phyloP scores from a whole-genome alignment of 2,797 vertebrate genomes.

The Ctenopoma kingsleyae region DNA sequence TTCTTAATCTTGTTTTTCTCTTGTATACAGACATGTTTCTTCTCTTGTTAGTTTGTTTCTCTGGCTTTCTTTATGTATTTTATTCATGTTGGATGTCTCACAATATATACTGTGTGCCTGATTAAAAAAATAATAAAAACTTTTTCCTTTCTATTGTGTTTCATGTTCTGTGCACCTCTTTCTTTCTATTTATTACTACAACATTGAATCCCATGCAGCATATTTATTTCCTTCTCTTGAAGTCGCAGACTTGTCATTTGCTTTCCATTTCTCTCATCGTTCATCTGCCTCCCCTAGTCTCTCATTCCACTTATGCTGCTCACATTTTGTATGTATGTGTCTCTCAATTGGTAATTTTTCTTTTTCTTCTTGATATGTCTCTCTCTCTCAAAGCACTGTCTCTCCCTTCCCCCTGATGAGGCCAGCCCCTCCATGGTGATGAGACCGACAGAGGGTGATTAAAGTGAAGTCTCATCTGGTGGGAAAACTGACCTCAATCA shows the following conservation, averaged over 20 bases:
- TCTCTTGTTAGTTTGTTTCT: no score
- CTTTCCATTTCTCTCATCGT: constrained; percentile 7
- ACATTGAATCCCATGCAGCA: constrained; percentile 1
- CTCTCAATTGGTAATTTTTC: constrained; percentile 32
- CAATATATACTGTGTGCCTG: not conserved
- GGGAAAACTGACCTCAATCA: constrained; percentile 84
- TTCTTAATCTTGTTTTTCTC: no score
- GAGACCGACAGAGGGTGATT: constrained; percentile 77
- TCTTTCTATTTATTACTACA: not conserved
- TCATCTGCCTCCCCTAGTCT: constrained; percentile 6
- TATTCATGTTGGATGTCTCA: not conserved
- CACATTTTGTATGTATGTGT: constrained; percentile 24
- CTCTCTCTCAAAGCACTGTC: constrained; percentile 28
- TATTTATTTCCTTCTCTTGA: constrained; percentile 1
- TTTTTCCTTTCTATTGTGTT: not conserved
- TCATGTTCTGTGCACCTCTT: not conserved
- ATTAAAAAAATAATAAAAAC: not conserved
- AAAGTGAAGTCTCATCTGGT: constrained; percentile 79
- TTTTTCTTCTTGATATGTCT: constrained; percentile 26
- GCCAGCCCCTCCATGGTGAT: constrained; percentile 75
- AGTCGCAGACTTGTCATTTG: constrained; percentile 2
- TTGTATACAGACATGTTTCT: no score
- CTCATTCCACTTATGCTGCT: constrained; percentile 26
- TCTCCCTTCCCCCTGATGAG: constrained; percentile 71
- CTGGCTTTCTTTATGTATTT: no score